phyloP scores from a whole-genome alignment of 2,113 vertebrate genomes.

The Butorides virescens region DNA sequence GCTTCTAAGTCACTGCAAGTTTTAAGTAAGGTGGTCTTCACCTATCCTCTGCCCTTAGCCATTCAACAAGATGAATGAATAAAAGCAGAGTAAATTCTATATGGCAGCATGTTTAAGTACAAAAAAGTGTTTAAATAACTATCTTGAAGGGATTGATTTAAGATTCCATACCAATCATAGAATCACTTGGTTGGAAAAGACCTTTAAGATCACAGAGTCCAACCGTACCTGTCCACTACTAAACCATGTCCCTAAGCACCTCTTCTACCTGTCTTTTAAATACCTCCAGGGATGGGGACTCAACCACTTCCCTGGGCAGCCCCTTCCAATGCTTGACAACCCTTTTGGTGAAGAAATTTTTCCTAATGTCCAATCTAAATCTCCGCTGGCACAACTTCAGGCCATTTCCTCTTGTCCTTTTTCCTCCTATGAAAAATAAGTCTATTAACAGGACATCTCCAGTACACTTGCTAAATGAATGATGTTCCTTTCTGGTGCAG shows the following conservation, averaged over 20 bases:
- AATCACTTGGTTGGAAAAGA: no score
- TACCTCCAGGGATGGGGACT: no score
- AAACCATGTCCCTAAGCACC: no score
- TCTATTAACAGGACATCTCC: neutral
- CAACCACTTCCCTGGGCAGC: no score
- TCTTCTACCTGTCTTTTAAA: no score
- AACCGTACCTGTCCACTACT: no score
- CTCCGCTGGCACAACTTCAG: no score
- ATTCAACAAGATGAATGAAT: neutral
- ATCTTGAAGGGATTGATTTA: neutral
- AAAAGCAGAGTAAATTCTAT: neutral
- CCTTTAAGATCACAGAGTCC: no score
- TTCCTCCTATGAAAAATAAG: neutral
- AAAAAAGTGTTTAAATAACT: neutral
- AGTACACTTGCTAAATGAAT: neutral
- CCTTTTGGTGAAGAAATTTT: no score
- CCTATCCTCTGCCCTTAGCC: neutral
- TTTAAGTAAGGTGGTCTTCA: neutral
- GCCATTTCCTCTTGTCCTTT: no score
- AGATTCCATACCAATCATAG: neutral
- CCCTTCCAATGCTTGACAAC: no score
- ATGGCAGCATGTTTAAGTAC: neutral
- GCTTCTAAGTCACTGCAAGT: neutral
- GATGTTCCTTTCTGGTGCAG: neutral
- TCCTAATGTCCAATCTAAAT: no score